phyloP scores from a whole-genome alignment of 1,140 invertebrate species.

The Achatina immaculata region DNA sequence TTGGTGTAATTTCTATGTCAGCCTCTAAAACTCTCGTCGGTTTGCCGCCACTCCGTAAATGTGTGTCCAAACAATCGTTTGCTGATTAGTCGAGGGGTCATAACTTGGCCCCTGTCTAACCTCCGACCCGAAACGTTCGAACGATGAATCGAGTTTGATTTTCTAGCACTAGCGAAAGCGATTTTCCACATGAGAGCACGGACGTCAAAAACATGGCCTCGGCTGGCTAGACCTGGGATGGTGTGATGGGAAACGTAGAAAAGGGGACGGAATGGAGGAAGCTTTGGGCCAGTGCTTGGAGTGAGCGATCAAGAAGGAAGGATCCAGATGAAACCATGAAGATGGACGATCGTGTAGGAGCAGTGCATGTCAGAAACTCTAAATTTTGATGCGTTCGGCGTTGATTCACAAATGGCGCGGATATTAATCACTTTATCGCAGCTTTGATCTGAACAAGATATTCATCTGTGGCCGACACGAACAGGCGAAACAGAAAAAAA shows the following conservation, averaged over 20 bases:
- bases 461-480: not conserved
- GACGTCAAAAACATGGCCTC: not conserved
- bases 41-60: not conserved
- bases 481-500: not conserved
- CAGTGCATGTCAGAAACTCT: not conserved
- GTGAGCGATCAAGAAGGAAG: not conserved
- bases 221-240: not conserved
- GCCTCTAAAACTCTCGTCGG: not conserved
- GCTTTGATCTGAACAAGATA: conserved; percentile 16
- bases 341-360: not conserved
- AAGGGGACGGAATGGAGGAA: not conserved
- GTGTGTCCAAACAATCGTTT: conserved; percentile 15
- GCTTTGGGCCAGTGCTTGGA: not conserved
- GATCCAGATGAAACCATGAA: not conserved
- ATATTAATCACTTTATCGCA: conserved; percentile 19
- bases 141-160: not conserved
- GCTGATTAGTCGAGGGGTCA: conserved; percentile 9
- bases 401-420: conserved; percentile 7
- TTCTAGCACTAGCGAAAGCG: not conserved
- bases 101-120: not conserved
- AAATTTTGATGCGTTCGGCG: not conserved
- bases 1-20: not conserved
- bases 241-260: not conserved
- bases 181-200: not conserved
- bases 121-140: conserved; percentile 7